Conservation (phyloP, 2,797 vertebrate species). For the Peromyscus nudipes region DNA sequence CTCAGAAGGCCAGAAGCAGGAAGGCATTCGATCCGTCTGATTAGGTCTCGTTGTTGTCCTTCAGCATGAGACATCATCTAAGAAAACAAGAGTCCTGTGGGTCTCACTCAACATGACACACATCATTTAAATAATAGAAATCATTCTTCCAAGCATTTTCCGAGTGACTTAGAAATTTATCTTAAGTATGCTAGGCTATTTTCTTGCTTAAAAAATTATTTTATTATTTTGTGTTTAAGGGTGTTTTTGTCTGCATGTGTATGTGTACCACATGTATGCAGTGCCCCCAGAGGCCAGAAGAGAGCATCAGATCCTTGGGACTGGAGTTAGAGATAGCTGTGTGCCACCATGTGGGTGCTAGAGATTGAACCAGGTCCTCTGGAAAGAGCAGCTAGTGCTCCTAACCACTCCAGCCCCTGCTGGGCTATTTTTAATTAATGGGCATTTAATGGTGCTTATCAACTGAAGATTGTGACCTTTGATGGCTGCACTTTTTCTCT, state of each 20-base stretch:
- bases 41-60: conserved; percentile 96
- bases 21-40: conserved; percentile 96
- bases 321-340: not conserved
- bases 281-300: not conserved
- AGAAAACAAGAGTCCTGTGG: conserved; percentile 76
- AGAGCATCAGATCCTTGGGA: not conserved
- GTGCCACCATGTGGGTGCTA: not conserved
- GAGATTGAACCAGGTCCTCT: not conserved
- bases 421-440: conserved; percentile 46
- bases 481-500: conserved; percentile 30
- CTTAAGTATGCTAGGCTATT: conserved; percentile 53
- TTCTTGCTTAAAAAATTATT: not conserved
- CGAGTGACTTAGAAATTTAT: conserved; percentile 27
- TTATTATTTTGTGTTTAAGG: not conserved
- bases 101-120: not conserved
- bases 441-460: conserved; percentile 37
- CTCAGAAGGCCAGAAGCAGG: conserved; percentile 94
- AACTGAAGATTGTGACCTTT: not conserved
- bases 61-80: conserved; percentile 99
- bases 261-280: not conserved
- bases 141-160: conserved; percentile 19
- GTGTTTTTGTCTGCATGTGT: not conserved
- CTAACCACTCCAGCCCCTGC: not conserved
- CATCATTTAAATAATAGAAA: conserved; percentile 32
- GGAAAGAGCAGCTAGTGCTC: not conserved